A percentile compares a stretch with the other conserved stretches of the same genome.
Conservation (phyloP, 2,888 invertebrate genomes). For the Agrochola lychnidis region DNA sequence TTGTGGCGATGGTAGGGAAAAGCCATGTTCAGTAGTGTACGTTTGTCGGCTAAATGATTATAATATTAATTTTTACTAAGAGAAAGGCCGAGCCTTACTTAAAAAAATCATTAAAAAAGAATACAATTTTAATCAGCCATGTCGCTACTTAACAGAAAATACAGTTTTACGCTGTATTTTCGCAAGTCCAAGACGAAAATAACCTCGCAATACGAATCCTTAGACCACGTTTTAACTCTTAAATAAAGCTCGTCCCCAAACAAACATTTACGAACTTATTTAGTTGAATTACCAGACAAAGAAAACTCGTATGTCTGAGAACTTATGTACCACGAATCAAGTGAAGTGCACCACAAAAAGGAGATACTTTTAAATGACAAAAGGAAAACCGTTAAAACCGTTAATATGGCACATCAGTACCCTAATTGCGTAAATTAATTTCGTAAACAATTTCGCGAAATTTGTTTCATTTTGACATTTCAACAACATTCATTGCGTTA, state of each 20-base stretch:
- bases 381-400: neutral
- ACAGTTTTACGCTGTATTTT: neutral
- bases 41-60: neutral
- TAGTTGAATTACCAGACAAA: slow-evolving; percentile 36
- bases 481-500: no score
- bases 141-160: neutral
- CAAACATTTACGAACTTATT: slow-evolving; percentile 44
- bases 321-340: slow-evolving; percentile 18
- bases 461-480: no score
- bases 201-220: neutral
- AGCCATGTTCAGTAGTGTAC: no score
- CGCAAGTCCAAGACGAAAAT: slow-evolving; percentile 1
- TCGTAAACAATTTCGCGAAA: no score
- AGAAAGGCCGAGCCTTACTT: neutral
- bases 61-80: neutral
- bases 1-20: neutral
- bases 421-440: no score
- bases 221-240: slow-evolving; percentile 11
- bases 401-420: neutral
- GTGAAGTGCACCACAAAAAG: slow-evolving; percentile 19
- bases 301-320: slow-evolving; percentile 29
- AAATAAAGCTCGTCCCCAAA: slow-evolving; percentile 35
- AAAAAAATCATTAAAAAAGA: neutral
- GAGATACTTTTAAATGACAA: neutral
- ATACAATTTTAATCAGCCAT: no score